These are phyloP conservation scores for Leptura quadrifasciata DNA, from an alignment of 2,888 invertebrate species.

Conservation along the genomic window DNA sequence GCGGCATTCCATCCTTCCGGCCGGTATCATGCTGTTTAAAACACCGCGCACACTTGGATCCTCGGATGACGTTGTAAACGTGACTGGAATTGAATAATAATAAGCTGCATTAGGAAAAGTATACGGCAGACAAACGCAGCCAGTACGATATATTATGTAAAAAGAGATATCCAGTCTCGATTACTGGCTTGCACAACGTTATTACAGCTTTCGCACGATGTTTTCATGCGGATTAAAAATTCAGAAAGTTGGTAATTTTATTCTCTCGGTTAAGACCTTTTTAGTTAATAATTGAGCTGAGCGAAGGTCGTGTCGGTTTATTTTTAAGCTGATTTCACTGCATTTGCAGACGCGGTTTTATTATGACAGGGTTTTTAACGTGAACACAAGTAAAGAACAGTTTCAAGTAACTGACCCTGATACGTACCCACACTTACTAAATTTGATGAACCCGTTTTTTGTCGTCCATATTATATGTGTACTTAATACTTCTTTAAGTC, in stretches of 20 bases:
- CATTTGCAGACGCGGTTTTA: background rate
- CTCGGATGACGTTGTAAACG: constrained; percentile 47
- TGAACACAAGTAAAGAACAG: no score
- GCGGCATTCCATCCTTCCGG: background rate
- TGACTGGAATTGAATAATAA: constrained; percentile 55
- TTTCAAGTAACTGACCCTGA: no score
- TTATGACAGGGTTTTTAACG: background rate
- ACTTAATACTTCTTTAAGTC: no score
- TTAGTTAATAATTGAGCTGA: constrained; percentile 5
- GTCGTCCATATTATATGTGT: no score
- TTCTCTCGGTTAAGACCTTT: background rate
- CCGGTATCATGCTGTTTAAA: constrained; percentile 24
- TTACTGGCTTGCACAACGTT: constrained; percentile 45
- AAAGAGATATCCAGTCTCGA: constrained; percentile 48
- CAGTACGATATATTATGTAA: constrained; percentile 50
- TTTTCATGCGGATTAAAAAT: constrained; percentile 44
- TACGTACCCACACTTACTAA: no score
- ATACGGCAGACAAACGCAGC: constrained; percentile 47
- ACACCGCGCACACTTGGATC: constrained; percentile 44
- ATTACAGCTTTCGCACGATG: constrained; percentile 46
- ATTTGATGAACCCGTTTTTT: no score
- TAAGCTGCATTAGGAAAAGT: constrained; percentile 53
- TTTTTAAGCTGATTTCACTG: constrained; percentile 6
- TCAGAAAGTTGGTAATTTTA: constrained; percentile 40
- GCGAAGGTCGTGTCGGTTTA: background rate